Base-by-base conservation (phyloP, 2,113 vertebrate genomes). In the Macrotus californicus region DNA sequence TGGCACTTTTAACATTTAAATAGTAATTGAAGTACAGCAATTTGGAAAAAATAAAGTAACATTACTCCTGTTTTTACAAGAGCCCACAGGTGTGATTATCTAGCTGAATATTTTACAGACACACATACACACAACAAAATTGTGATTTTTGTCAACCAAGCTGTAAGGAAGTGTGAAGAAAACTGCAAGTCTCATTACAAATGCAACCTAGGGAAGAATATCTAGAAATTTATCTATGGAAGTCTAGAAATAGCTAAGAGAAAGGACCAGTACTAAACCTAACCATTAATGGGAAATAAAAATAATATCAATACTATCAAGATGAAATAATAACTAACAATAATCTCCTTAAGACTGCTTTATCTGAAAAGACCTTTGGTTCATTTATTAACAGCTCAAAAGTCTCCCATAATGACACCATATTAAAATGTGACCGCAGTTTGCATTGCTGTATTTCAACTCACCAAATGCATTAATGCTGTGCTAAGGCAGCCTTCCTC, bases 91-190 rank as follows among this genome's bases (percentile, higher is more conserved):
- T 97, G 95, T 94, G 93, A 97, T 87, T 70, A 90, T 93, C 77
- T 92, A 93, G 72, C 67, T 80, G 93, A 96, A 70, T 83, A 89
- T 80, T 95, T 95, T 91, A 82, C 61, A 82, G 34, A 86, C 64
- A 86, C 64, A 67, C 13, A 89, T 73, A 94, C 41, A 94, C 66
- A 85, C 26, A 50, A 92, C 19, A 86, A 94, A 94, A 92, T 97
- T 91, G 96, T 91, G 92, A 96, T 93, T 97, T 97, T 97, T 95
- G 95, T 96, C 95, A 96, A 93, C 77, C 88, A 97, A 96, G 94
- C 96, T 97, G 92, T 95, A 97, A 96, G 52, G 81, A 92, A 95
- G 96, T 93, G 93, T 96, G 91, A 97, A 95, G 95, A 93, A 97
- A 97, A 86, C 96, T 96, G 95, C 93, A 97, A 97, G 79, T 86